Evolutionary conservation across 2,888 invertebrate genomes (phyloP), one percentile per base, ranked within the genome.

Genomic region (Drosophila kanekoi): DNA sequence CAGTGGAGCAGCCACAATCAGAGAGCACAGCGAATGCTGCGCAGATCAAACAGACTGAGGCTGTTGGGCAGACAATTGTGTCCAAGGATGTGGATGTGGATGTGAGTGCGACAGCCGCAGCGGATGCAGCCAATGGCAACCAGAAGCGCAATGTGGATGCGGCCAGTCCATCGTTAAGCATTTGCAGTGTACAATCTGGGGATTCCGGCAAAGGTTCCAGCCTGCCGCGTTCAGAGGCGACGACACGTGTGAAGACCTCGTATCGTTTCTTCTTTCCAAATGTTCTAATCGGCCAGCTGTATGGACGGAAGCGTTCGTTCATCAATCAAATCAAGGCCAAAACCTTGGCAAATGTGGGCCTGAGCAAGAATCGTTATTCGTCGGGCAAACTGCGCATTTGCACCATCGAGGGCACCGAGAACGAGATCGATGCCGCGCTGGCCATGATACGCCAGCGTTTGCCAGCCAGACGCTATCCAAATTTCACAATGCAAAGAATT

Each of bases 361-460:
- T 98, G n/a, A 90, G 90, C 75, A 90, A 95, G 89, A 96, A 97
- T 93, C 96, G 96, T 13, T 94, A 94, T 78, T 94, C 95, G 67
- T 57, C 76, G 1, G 93, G 94, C 11, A 95, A 96, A 88, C 93
- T 95, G 85, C 97, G 97, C 93, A 94, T 98, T 79, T 98, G 98
- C 93, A 94, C 95, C 80, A 94, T 98, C 84, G 96, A 97, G 94
- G 97, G 97, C 81, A 94, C 95, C 48, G 95, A 96, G 81, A 93
- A 93, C 79, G 96, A 96, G 91, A 96, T 98, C 78, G 95, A 96
- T 80, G 94, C 94, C 76, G 98, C 98, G 37, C 93, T 98, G 92
- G 95, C 95, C 82, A 94, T 97, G 93, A 97, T 99, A 79, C 94
- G 97, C 83, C 95, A 96, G 77, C 96, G 96, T 92, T 97, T 98